Percentiles rank a stretch among this genome's conserved stretches.
These are phyloP conservation scores for Crotalus viridis DNA, from an alignment of 2,113 vertebrate species.

Conservation along the genomic window DNA sequence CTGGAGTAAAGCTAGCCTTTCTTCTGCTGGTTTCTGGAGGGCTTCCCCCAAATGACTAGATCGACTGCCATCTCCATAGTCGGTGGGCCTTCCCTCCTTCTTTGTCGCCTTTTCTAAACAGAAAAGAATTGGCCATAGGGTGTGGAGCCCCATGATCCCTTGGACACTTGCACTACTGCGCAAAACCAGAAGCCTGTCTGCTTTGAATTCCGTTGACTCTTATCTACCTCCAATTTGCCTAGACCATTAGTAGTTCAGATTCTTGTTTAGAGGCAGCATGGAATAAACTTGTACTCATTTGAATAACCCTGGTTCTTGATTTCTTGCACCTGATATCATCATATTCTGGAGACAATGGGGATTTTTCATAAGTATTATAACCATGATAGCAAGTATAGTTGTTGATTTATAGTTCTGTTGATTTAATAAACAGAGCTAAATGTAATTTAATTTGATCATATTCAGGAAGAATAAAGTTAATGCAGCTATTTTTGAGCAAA, in stretches of 20 bases:
- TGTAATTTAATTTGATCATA: background rate
- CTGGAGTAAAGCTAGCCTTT: too few relatives aligned
- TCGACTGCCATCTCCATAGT: too few relatives aligned
- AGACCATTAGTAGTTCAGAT: background rate
- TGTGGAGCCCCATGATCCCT: too few relatives aligned
- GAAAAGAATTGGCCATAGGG: too few relatives aligned
- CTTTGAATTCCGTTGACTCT: background rate
- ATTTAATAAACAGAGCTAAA: background rate
- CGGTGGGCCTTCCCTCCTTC: too few relatives aligned
- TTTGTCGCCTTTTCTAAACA: too few relatives aligned
- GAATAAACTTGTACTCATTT: background rate
- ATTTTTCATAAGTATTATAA: background rate
- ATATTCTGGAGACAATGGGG: background rate
- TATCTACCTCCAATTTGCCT: background rate
- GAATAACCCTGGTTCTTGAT: background rate
- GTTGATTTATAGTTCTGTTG: background rate
- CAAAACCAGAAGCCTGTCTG: too few relatives aligned
- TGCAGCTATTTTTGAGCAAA: background rate
- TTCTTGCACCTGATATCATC: background rate
- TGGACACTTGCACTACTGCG: too few relatives aligned
- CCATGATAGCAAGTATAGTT: background rate
- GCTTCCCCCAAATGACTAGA: too few relatives aligned
- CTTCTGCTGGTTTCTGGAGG: too few relatives aligned
- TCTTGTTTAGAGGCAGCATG: background rate
- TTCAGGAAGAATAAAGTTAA: background rate